Evolutionary conservation across 2,113 vertebrate genomes (phyloP).

Genomic region (Xiphophorus maculatus): DNA sequence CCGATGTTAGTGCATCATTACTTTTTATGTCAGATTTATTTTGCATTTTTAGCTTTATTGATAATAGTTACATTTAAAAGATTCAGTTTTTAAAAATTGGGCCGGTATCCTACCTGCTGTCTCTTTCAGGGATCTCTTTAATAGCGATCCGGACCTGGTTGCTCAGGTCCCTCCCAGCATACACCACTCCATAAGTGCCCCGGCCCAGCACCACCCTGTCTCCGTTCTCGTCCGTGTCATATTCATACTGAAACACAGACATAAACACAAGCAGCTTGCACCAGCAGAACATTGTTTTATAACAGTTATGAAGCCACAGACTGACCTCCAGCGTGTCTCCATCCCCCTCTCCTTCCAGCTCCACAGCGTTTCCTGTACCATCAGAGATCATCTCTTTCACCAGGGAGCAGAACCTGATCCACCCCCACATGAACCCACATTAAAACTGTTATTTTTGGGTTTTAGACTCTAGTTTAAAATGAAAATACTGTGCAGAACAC

Average conservation of each 20-base stretch:
- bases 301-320: background rate
- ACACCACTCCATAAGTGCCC: conserved; percentile 91
- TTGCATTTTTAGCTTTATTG: background rate
- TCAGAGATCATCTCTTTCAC: conserved; percentile 92
- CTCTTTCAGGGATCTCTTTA: conserved; percentile 92
- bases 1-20: no score
- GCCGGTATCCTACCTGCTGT: conserved; percentile 82
- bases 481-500: background rate
- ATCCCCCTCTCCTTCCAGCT: conserved; percentile 88
- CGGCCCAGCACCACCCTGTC: conserved; percentile 88
- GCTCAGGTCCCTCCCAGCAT: conserved; percentile 87
- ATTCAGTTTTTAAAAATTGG: no score
- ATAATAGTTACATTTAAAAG: background rate
- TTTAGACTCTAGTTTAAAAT: background rate
- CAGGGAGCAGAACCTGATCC: conserved; percentile 88
- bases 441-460: background rate
- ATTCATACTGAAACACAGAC: conserved; percentile 82
- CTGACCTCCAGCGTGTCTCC: conserved; percentile 90
- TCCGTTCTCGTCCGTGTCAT: conserved; percentile 85
- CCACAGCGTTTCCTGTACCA: conserved; percentile 81
- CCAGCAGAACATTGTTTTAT: no score
- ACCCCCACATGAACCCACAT: background rate
- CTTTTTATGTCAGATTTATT: background rate
- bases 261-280: background rate
- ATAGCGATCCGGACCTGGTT: conserved; percentile 93